Base-by-base conservation (phyloP, 2,113 vertebrate species). In the Tenebrosternarchus preto region DNA sequence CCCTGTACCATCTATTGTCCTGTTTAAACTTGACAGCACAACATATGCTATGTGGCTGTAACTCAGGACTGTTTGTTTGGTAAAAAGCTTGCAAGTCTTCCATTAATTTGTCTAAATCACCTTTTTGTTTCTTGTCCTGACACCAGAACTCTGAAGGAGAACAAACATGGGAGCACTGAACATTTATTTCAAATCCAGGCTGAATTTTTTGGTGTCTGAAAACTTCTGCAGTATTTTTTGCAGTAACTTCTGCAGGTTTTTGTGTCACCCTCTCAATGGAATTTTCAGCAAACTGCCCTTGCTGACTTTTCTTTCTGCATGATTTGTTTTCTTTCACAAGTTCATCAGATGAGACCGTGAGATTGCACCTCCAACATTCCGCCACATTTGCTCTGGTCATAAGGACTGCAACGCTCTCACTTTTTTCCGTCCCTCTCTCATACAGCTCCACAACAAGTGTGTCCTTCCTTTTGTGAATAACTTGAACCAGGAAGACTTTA, bases 61-160 rank as follows among this genome's bases (percentile, higher is more conserved):
- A 90, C 8, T 89, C 86, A 22, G 81, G 86, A 0, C 46, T 86
- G 69, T 93, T 86, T 50, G 74, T 68, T 17, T 87, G 85, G 76
- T 97, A 98, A 83, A 93, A 93, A 16, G 17, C 36, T 80, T 97
- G 93, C 63, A 98, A 85, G 85, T 91, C 77, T 20, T 86, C 79
- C 95, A 97, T 97, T 64, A 98, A 86, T 27, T 88, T 81, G 46
- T 91, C 86, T 76, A 98, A 88, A 56, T 90, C 85, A 39, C 85
- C 84, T 71, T 87, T 64, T 8, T 90, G 92, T 71, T 85, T 89
- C 17, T 82, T 86, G 36, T 91, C 84, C 83, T 96, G 96, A 85
- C 97, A 98, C 84, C 93, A 98, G 86, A 99, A 97, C 73, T 95
- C 90, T 43, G 86, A 89, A 69, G 93, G 94, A 4, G 95, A 94